phyloP scores from a whole-genome alignment of 2,113 vertebrate genomes.

The Serinus canaria region DNA sequence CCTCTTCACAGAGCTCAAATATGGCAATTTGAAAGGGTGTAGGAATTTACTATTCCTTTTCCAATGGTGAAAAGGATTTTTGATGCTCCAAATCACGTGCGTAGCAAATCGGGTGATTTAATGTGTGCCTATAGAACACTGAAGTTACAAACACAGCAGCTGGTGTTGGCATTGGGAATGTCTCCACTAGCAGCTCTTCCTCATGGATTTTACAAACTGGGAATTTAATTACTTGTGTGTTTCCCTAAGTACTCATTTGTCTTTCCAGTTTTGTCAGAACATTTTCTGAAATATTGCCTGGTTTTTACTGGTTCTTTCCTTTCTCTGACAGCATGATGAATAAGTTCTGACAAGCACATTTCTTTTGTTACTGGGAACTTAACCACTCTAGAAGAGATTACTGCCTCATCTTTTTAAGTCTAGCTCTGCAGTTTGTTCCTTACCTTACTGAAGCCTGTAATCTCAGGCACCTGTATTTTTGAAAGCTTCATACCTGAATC shows the following conservation, averaged over 20 bases:
- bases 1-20: background rate
- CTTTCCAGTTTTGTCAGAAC: background rate
- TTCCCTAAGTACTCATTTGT: background rate
- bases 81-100: background rate
- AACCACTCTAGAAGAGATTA: background rate
- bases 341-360: background rate
- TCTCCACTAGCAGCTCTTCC: background rate
- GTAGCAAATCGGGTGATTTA: background rate
- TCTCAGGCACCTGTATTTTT: background rate
- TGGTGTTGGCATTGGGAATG: background rate
- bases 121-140: background rate
- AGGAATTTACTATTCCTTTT: background rate
- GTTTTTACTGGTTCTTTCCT: background rate
- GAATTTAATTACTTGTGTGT: background rate
- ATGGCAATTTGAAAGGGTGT: background rate
- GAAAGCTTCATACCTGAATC: background rate
- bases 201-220: background rate
- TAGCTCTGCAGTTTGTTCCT: background rate
- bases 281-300: background rate
- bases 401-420: background rate
- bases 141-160: background rate
- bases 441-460: background rate
- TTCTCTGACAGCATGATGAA: background rate
- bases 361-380: background rate
- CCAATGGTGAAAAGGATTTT: too few species aligned